Evolutionary conservation across 2,797 vertebrate genomes (phyloP).

Genomic region (Acrossocheilus fasciatus): DNA sequence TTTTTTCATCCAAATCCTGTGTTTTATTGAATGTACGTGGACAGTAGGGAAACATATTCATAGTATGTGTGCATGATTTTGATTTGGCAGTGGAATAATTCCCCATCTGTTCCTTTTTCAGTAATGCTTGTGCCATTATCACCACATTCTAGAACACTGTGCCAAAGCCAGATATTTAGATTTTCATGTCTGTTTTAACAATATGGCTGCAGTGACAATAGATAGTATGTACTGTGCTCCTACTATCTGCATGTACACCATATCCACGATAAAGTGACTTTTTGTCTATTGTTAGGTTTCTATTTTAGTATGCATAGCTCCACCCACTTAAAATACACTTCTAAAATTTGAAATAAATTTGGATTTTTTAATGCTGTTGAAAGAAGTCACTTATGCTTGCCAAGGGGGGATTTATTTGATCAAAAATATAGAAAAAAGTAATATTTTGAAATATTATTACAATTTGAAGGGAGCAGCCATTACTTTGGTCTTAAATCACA

Average conservation of each 20-base stretch:
- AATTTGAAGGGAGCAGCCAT: background rate
- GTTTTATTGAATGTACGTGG: conserved; percentile 44
- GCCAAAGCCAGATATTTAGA: background rate
- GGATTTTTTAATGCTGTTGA: no score
- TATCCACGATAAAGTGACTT: no score
- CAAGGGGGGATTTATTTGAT: background rate
- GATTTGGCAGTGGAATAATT: conserved; percentile 36
- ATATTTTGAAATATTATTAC: background rate
- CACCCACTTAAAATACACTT: background rate
- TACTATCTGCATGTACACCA: background rate
- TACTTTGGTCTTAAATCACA: background rate
- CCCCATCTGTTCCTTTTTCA: conserved; percentile 37
- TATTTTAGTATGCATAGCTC: background rate
- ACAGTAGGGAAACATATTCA: conserved; percentile 26
- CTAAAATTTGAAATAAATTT: background rate
- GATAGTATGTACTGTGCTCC: background rate
- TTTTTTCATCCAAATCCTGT: conserved; percentile 34
- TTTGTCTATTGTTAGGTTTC: background rate
- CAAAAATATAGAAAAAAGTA: background rate
- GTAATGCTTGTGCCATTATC: conserved; percentile 27
- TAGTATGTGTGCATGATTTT: conserved; percentile 31
- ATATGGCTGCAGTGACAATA: background rate
- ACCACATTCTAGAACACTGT: background rate
- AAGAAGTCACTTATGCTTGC: background rate
- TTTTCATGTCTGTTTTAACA: conserved; percentile 23